These are phyloP conservation scores for Pangasius djambal DNA, from an alignment of 2,797 vertebrate species.

Conservation along the genomic window DNA sequence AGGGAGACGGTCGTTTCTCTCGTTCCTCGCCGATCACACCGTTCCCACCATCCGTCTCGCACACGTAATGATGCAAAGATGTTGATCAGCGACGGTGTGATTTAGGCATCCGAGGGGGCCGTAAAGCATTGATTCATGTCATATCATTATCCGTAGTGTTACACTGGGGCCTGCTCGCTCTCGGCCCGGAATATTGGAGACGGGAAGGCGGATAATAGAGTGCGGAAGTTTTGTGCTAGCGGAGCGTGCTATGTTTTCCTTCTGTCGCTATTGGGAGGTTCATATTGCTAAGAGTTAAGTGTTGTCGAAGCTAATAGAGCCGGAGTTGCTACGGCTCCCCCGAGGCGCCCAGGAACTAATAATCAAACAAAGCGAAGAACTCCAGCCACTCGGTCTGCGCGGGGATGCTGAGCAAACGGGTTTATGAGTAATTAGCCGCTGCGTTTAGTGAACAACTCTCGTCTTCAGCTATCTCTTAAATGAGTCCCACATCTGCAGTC, in stretches of 20 bases:
- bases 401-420: conserved; percentile 47
- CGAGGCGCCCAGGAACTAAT: conserved; percentile 69
- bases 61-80: conserved; percentile 30
- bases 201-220: conserved; percentile 72
- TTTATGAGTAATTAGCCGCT: conserved; percentile 61
- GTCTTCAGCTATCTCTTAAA: conserved; percentile 44
- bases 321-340: conserved; percentile 72
- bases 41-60: conserved; percentile 26
- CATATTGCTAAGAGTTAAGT: conserved; percentile 75
- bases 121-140: conserved; percentile 61
- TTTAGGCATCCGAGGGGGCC: conserved; percentile 47
- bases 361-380: conserved; percentile 70
- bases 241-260: conserved; percentile 59
- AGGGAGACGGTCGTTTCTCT: conserved; percentile 40
- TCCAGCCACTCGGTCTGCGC: conserved; percentile 44
- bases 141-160: conserved; percentile 72
- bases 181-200: conserved; percentile 65
- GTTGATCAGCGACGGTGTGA: conserved; percentile 40
- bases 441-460: conserved; percentile 46
- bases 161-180: conserved; percentile 71
- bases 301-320: conserved; percentile 78
- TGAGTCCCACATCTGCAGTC: conserved; percentile 50
- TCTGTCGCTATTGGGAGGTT: conserved; percentile 74
- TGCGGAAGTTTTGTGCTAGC: conserved; percentile 66
- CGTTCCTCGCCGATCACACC: conserved; percentile 47